Evolutionary conservation across 2,113 vertebrate species (phyloP).

Genomic region (Atlantisia rogersi): DNA sequence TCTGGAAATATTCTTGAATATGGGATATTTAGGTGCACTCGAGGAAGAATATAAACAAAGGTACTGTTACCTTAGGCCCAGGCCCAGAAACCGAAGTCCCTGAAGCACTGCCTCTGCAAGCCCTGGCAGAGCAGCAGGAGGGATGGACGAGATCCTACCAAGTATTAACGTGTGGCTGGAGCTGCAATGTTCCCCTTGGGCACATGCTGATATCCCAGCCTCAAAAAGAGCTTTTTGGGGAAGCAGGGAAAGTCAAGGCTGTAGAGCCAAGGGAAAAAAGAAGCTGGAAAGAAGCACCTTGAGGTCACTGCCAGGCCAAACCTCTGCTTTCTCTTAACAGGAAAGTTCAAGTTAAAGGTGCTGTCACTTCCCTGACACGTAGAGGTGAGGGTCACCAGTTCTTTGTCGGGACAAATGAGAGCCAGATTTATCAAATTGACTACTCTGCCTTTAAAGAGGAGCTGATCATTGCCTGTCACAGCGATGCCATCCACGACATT

Average conservation of each 20-base stretch:
- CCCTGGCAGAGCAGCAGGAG: not conserved
- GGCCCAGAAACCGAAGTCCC: not conserved
- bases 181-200: not conserved
- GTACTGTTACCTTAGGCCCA: not conserved
- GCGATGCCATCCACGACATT: conserved; percentile 72
- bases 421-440: conserved; percentile 81
- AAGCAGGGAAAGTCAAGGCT: not conserved
- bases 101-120: not conserved
- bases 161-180: not conserved
- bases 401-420: conserved; percentile 82
- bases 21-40: not conserved
- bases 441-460: conserved; percentile 83
- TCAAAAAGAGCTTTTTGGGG: not conserved
- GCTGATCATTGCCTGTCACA: conserved; percentile 83
- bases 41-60: not conserved
- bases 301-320: not conserved
- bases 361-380: conserved; percentile 82
- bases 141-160: not conserved
- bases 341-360: conserved; percentile 81
- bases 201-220: not conserved
- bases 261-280: not conserved
- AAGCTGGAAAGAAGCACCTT: not conserved
- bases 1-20: not conserved
- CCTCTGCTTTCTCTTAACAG: conserved; percentile 66
- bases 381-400: conserved; percentile 83